Base-by-base conservation (phyloP, 2,797 vertebrate species). In the Morelia viridis region DNA sequence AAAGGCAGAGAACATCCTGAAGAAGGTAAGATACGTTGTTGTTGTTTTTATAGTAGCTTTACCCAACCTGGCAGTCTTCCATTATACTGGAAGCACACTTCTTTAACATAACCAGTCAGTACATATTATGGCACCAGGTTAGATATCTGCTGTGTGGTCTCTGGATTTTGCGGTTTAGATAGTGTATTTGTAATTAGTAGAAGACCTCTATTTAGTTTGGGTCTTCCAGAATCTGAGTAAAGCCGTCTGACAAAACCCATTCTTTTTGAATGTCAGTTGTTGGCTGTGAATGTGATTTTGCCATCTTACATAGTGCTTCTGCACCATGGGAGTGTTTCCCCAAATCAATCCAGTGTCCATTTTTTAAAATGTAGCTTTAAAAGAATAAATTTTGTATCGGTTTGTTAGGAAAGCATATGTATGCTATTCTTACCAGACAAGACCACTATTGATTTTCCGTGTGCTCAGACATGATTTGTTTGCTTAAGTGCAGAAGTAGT, bases 1-100 rank as follows among this genome's bases (percentile, higher is more conserved):
- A 99, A 99, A 97, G 98, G 98, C 98, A 98, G 99, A 98, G 98
- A 99, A 87, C 99, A 98, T 96, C 92, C 96, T 0, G 99, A 99
- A 50, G 99, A 99, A 94, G 99, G 99, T 99, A 98, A 99, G 99
- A 97, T 3, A 0, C 0, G 0, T 24, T 24, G 35, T 17, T 31
- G 35, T 56, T 26, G 57, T 62, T 61, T 26, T 87, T 46, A 26
- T 24, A n/a, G 41, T 28, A 57, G 53, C 58, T 60, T 92, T 83
- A 91, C 2, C 4, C 15, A 89, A 80, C 19, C 71, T 22, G 35
- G 35, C 35, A 76, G 71, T 22, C 8, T 46, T 1, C 71, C 35
- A 80, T 80, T 46, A 24, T 46, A 80, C 24, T 80, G 9, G 35
- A 80, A 80, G 46, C 46, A 46, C 0, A 46, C 3, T 24, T 46